These are phyloP conservation scores for Phengaris arion DNA, from an alignment of 2,888 invertebrate species.

Conservation along the genomic window DNA sequence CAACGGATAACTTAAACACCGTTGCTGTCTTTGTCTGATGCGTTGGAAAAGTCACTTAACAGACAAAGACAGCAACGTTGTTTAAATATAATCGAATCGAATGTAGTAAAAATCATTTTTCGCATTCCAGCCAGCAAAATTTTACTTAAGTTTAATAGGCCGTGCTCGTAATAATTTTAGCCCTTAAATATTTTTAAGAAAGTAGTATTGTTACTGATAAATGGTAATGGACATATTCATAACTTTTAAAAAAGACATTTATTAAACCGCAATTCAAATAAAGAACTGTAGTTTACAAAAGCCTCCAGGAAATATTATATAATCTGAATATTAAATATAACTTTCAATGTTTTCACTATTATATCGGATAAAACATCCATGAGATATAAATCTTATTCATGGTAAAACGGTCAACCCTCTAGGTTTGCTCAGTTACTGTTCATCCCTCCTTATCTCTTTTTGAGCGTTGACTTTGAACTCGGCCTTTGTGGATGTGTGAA, in stretches of 20 bases:
- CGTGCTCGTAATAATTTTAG: too few relatives aligned
- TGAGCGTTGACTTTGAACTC: conserved; percentile 26
- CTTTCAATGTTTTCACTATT: background rate
- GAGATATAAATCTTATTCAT: conserved; percentile 14
- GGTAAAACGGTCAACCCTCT: background rate
- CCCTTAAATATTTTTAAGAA: too few relatives aligned
- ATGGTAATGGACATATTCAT: too few relatives aligned
- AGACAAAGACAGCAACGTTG: too few relatives aligned
- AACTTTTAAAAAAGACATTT: background rate
- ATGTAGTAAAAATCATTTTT: too few relatives aligned
- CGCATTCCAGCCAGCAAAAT: too few relatives aligned
- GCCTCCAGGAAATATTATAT: background rate
- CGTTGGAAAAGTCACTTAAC: too few relatives aligned
- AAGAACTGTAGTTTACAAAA: background rate
- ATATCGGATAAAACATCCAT: background rate
- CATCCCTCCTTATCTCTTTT: conserved; percentile 25
- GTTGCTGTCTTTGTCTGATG: too few relatives aligned
- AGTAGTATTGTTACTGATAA: too few relatives aligned
- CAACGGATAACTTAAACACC: too few relatives aligned
- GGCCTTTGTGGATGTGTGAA: conserved; percentile 21
- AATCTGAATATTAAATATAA: background rate
- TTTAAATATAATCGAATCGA: too few relatives aligned
- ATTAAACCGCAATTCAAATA: background rate
- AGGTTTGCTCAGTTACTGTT: conserved; percentile 15
- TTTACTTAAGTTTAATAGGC: too few relatives aligned